Base-by-base conservation (phyloP, 2,888 invertebrate genomes). In the Arctia plantaginis region DNA sequence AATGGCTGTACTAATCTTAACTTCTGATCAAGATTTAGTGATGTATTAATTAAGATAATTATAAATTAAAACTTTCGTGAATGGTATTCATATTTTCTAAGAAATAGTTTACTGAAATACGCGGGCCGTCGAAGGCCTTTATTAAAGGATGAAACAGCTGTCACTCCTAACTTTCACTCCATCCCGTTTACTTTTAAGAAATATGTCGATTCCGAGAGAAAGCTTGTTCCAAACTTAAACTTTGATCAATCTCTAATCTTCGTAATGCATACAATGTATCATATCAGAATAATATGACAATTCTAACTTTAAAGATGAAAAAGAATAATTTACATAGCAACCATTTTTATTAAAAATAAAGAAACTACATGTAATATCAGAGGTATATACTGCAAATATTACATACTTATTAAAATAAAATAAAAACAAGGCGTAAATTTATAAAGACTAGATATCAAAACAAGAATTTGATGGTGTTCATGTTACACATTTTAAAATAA, bases 371-470 rank as follows among this genome's bases (percentile, higher is more conserved):
- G 62, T 44, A 39, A 55, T 27, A 62, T 62, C 15, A 55, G 20
- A 59, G 20, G 39, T 27, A 47, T 8, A 62, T 18, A 41, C 27
- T 66, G 44, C 44, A 66, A 66, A 23, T 69, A 41, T 59, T 44
- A 41, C 7, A 44, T 13, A 62, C 23, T 70, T 62, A 70, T 44
- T 8, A 62, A 62, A 23, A 27, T 69, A 18, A 20, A 27, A 62
- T 69, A 23, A 35, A n/a, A 59, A 59, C n/a, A 59, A 55, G 55
- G 18, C n/a, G 15, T 69, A 59, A 20, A 59, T 69, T 41, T 59
- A 30, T 69, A 41, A 69, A 69, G 69, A 69, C 69, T 69, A 69
- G 69, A 69, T 41, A 59, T 59, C 27, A 20, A 41, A 39, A 27
- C 39, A 55, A 33, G 20, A 59, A 69, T 41, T 0, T 20, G 62